Percentiles rank a stretch among this genome's conserved stretches.
Conservation (phyloP, 2,113 vertebrate genomes). For the Plotosus lineatus region DNA sequence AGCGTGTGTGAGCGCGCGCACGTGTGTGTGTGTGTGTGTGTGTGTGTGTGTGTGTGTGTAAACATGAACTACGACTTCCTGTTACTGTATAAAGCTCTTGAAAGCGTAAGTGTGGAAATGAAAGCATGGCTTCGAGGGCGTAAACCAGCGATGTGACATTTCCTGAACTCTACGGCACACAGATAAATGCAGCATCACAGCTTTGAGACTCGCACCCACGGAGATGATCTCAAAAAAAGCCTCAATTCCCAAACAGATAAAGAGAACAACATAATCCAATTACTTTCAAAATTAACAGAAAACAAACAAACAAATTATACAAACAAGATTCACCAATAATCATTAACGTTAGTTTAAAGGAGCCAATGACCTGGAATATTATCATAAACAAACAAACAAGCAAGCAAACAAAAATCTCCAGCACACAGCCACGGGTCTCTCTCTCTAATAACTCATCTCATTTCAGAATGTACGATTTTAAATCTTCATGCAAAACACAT, state of each 20-base stretch:
- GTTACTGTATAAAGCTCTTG: neutral
- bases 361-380: neutral
- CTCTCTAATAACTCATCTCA: neutral
- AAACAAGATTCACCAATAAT: neutral
- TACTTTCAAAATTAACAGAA: neutral
- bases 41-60: neutral
- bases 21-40: too few relatives aligned
- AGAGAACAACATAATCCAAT: neutral
- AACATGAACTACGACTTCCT: neutral
- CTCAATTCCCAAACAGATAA: neutral
- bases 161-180: conserved; percentile 23
- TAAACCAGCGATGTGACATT: conserved; percentile 17
- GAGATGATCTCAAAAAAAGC: neutral
- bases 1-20: too few relatives aligned
- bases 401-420: neutral
- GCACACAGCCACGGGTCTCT: neutral
- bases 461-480: too few relatives aligned
- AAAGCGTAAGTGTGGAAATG: neutral
- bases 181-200: neutral
- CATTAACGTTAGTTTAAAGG: neutral
- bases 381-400: neutral
- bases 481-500: too few relatives aligned
- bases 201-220: neutral
- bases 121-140: conserved; percentile 19
- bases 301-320: neutral